A percentile compares a stretch with the other conserved stretches of the same genome.
phyloP scores from a whole-genome alignment of 2,797 vertebrate species.

The Danionella dracula region DNA sequence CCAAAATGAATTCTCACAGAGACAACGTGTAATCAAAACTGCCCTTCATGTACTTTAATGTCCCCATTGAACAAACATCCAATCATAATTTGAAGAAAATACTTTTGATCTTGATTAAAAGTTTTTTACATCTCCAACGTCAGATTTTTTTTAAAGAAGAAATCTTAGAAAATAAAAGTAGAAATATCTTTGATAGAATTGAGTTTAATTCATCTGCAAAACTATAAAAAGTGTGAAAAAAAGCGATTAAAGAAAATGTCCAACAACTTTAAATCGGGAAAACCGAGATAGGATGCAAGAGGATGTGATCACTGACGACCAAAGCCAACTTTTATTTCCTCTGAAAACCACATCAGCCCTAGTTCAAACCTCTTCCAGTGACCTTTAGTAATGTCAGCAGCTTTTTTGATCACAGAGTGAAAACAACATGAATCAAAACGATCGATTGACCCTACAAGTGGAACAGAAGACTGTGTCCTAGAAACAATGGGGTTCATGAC shows the following conservation, averaged over 20 bases:
- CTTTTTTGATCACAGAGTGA: conserved; percentile 63
- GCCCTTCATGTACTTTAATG: no score
- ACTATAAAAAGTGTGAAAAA: no score
- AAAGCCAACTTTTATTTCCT: conserved; percentile 9
- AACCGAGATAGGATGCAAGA: neutral
- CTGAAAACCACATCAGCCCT: conserved; percentile 3
- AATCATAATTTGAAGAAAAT: no score
- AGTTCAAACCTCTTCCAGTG: conserved; percentile 28
- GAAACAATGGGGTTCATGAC: conserved; percentile 50
- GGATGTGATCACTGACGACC: neutral
- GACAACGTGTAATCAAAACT: neutral
- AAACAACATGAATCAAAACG: conserved; percentile 61
- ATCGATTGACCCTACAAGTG: conserved; percentile 57
- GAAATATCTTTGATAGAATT: no score
- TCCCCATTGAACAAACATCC: no score
- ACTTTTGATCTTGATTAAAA: no score
- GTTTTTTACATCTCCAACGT: no score
- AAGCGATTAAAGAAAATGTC: no score
- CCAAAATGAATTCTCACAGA: neutral
- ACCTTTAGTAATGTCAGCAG: conserved; percentile 62
- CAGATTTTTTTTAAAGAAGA: no score
- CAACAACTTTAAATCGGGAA: neutral
- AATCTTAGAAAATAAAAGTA: no score
- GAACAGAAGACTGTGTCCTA: conserved; percentile 43
- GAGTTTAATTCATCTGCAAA: no score